Conservation (phyloP, 1,140 invertebrate genomes). For the Papilio xuthus region DNA sequence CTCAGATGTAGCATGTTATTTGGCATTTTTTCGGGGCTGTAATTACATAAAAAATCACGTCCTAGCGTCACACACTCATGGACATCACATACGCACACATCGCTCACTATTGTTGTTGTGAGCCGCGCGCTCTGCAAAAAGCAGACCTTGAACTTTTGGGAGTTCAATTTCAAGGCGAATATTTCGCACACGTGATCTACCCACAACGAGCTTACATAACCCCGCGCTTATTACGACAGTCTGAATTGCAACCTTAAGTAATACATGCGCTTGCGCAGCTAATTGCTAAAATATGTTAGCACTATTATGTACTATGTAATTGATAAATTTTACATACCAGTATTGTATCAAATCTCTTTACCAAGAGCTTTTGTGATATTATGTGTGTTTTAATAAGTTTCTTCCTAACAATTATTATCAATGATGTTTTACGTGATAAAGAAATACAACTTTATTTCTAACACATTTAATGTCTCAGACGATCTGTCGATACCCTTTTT, state of each 20-base stretch:
- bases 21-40: slow-evolving; percentile 40
- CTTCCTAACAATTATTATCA: too few species aligned
- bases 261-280: slow-evolving; percentile 4
- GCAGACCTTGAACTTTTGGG: slow-evolving; percentile 72
- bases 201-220: slow-evolving; percentile 67
- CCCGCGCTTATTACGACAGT: slow-evolving; percentile 44
- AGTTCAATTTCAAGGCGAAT: slow-evolving; percentile 77
- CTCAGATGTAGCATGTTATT: not conserved
- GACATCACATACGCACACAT: slow-evolving; percentile 49
- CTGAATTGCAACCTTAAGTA: not conserved
- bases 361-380: not conserved
- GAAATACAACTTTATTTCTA: not conserved
- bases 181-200: slow-evolving; percentile 61
- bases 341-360: not conserved
- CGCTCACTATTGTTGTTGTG: slow-evolving; percentile 59
- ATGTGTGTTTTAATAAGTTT: not conserved
- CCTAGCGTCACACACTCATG: slow-evolving; percentile 39
- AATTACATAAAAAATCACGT: slow-evolving; percentile 46
- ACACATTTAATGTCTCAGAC: not conserved
- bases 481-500: not conserved
- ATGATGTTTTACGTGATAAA: too few species aligned
- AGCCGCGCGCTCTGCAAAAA: slow-evolving; percentile 64
- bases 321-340: too few species aligned
- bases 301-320: too few species aligned
- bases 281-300: too few species aligned